phyloP scores from a whole-genome alignment of 2,113 vertebrate genomes.

The Smithornis capensis region DNA sequence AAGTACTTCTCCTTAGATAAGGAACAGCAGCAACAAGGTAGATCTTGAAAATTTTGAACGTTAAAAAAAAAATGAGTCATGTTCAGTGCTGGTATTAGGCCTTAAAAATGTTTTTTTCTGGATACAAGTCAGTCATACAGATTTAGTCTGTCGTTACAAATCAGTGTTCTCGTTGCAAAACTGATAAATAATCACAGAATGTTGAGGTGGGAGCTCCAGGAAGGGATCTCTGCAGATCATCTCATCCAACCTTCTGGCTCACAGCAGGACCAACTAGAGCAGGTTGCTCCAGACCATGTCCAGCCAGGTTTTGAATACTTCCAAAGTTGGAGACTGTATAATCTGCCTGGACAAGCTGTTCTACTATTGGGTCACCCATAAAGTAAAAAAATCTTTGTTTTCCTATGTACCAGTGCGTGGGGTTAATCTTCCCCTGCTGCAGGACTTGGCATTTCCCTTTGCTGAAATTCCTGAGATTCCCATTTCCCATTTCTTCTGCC shows the following conservation, averaged over 20 bases:
- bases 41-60: not conserved
- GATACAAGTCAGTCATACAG: not conserved
- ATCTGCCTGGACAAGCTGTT: not conserved
- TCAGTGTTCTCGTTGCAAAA: not conserved
- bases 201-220: not conserved
- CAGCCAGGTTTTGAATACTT: not conserved
- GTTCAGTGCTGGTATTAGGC: not conserved
- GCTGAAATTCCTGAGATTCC: not conserved
- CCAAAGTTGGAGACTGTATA: not conserved
- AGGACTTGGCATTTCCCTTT: not conserved
- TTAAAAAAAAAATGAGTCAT: not conserved
- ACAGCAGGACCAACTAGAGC: not conserved
- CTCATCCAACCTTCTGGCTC: not conserved
- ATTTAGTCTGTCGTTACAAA: not conserved
- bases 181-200: not conserved
- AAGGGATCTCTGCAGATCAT: not conserved
- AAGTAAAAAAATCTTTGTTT: not conserved
- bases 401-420: rapidly evolving
- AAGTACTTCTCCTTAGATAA: not conserved
- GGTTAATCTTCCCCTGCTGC: not conserved
- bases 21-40: not conserved
- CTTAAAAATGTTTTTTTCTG: not conserved
- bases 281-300: not conserved
- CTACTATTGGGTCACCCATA: not conserved
- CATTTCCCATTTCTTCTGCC: not conserved